phyloP scores from a whole-genome alignment of 2,797 vertebrate species.

The Notoglanidium macrostoma region DNA sequence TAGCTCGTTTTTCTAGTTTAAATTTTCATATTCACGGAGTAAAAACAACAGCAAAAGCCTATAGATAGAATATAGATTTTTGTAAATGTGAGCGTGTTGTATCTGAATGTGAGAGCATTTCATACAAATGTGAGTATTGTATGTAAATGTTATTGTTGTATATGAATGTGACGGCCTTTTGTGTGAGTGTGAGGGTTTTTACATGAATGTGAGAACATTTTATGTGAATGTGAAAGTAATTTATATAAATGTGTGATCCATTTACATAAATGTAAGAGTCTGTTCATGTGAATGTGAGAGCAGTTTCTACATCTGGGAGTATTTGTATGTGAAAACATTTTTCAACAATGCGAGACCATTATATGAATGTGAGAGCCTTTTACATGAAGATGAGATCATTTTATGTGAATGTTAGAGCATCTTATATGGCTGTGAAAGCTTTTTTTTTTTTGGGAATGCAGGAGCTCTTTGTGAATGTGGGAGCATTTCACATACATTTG shows the following conservation, averaged over 20 bases:
- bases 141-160: too few relatives aligned
- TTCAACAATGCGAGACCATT: not conserved
- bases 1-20: not conserved
- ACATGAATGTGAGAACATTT: too few relatives aligned
- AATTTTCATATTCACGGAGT: not conserved
- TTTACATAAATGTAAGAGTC: not conserved
- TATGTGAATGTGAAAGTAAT: not conserved
- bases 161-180: too few relatives aligned
- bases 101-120: too few relatives aligned
- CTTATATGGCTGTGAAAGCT: not conserved
- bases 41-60: not conserved
- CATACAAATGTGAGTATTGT: too few relatives aligned
- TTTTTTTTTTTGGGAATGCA: not conserved
- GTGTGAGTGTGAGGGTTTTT: too few relatives aligned
- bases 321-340: not conserved
- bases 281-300: not conserved
- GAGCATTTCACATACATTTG: too few relatives aligned
- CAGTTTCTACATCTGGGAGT: not conserved
- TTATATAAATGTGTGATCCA: not conserved
- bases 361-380: not conserved
- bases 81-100: not conserved
- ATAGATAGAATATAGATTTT: not conserved
- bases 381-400: not conserved
- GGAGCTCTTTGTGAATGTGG: not conserved
- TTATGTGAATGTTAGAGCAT: not conserved